A percentile compares a stretch with the other conserved stretches of the same genome.
These are phyloP conservation scores for Eupithecia tripunctaria DNA, from an alignment of 2,888 invertebrate species.

Conservation along the genomic window DNA sequence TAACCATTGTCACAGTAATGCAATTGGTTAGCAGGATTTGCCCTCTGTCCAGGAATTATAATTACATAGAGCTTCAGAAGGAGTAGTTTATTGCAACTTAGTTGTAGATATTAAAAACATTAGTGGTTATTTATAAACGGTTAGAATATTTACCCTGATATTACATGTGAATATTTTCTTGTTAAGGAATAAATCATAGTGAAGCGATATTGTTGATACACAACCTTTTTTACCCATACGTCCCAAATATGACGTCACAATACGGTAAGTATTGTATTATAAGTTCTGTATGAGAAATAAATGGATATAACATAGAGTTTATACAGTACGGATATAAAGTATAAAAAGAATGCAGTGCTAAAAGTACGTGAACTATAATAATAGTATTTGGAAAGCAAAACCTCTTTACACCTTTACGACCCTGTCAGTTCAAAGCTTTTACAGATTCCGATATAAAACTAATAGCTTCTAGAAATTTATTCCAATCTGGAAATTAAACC, in stretches of 20 bases:
- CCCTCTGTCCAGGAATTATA: background rate
- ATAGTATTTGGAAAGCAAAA: constrained; percentile 9
- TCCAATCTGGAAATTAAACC: constrained; percentile 15
- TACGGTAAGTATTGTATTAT: background rate
- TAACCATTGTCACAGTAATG: too few relatives aligned
- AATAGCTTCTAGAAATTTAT: constrained; percentile 15
- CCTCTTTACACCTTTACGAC: constrained; percentile 14
- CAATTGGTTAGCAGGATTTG: too few relatives aligned
- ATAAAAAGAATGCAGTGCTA: background rate
- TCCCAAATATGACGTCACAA: constrained; percentile 29
- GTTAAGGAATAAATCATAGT: constrained; percentile 23
- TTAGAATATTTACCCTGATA: constrained; percentile 41
- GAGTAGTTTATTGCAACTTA: background rate
- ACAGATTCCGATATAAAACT: constrained; percentile 17
- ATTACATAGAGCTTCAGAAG: background rate
- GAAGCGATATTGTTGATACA: constrained; percentile 66
- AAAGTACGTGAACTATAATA: constrained; percentile 3
- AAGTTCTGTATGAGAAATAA: background rate
- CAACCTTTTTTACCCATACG: constrained; percentile 80
- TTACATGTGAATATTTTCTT: background rate
- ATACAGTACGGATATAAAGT: background rate
- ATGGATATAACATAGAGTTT: too few relatives aligned
- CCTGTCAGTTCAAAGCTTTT: constrained; percentile 30
- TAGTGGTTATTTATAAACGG: background rate
- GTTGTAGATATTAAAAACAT: background rate